phyloP scores from a whole-genome alignment of 2,888 invertebrate species.

The Lobophora halterata region DNA sequence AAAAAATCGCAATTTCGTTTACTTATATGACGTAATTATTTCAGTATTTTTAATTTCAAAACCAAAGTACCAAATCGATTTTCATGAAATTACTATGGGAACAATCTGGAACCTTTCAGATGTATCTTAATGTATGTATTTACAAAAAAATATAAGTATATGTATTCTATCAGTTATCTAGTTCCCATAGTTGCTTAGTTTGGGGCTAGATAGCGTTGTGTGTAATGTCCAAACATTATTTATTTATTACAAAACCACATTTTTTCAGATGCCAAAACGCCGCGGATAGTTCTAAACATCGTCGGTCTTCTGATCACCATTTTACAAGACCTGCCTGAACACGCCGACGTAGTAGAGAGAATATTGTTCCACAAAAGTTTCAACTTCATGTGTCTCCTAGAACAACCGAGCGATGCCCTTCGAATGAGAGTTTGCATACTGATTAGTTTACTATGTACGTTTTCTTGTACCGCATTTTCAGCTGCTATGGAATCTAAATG shows the following conservation, averaged over 20 bases:
- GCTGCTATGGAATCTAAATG: slow-evolving; percentile 79
- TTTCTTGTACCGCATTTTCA: slow-evolving; percentile 83
- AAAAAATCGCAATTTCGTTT: not conserved
- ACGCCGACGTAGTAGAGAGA: slow-evolving; percentile 87
- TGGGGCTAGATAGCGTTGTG: no score
- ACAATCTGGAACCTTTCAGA: no score
- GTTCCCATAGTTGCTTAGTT: no score
- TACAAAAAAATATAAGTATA: no score
- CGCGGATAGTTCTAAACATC: slow-evolving; percentile 84
- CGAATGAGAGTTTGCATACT: slow-evolving; percentile 86
- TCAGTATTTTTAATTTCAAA: no score
- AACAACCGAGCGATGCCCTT: slow-evolving; percentile 79
- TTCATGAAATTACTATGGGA: no score
- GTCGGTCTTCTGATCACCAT: slow-evolving; percentile 88
- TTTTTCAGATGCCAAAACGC: slow-evolving; percentile 72
- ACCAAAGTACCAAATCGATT: no score
- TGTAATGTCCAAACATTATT: no score
- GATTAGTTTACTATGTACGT: slow-evolving; percentile 85
- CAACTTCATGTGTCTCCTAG: slow-evolving; percentile 79
- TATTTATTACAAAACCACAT: not conserved
- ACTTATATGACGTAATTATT: no score
- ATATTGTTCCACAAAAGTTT: slow-evolving; percentile 80
- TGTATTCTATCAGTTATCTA: no score
- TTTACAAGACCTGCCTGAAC: slow-evolving; percentile 87
- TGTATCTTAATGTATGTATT: no score